Evolutionary conservation across 2,888 invertebrate species (phyloP), one percentile per base, ranked within the genome.

Genomic region (Caenorhabditis drosophilae): DNA sequence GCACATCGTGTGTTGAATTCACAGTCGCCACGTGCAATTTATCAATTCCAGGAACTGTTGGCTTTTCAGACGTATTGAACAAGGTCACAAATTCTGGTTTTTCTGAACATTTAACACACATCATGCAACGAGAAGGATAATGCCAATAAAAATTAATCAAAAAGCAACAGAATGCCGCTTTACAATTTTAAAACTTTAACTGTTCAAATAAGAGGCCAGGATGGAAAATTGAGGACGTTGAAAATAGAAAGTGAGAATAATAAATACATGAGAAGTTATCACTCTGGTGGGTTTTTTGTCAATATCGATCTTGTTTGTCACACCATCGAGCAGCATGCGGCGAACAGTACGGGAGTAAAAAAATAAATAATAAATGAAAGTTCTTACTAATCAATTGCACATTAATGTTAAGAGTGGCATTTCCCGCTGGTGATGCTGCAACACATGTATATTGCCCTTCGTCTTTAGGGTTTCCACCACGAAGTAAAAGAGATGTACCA

Each of bases 381-480:
- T n/a, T n/a, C n/a, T n/a, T n/a, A 87, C 87, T 86, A 64, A 85
- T 83, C 7, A 87, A 84, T 47, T 83, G 80, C 2, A 87, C 83
- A 27, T 82, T 68, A 64, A 85, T 85, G 45, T 83, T 78, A 25
- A 85, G 82, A 16, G 86, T 85, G 0, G 87, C 84, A 0, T 84
- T 83, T 0, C 90, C 90, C 0, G 88, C 89, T 45, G 84, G 84
- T 79, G 89, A 90, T n/a, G 78, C 82, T 0, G 89, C 89, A 15
- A 86, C 84, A 71, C 90, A 90, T 0, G 86, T 87, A 78, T 87
- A 82, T 6, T 59, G 52, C 16, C 85, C 86, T 25, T 84, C 81
- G 63, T 86, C 85, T 4, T 71, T 66, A 0, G 84, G 84, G 31
- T 78, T 70, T 4, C 79, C 82, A 4, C 70, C 63, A 2, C 71